phyloP scores from a whole-genome alignment of 2,888 invertebrate species.

The Drepana falcataria region DNA sequence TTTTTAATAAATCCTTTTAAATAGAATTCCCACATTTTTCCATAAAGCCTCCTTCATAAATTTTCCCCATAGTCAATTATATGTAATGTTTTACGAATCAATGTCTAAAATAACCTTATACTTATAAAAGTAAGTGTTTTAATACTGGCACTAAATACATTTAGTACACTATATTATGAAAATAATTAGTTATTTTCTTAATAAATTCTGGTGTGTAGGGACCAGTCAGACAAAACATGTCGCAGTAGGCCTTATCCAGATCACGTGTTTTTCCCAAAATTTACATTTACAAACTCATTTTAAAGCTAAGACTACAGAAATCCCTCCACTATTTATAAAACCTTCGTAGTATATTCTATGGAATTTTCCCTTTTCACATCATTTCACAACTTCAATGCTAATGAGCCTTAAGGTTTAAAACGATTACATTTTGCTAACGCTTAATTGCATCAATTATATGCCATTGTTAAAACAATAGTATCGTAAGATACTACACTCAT shows the following conservation, averaged over 20 bases:
- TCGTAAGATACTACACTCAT: too few species aligned
- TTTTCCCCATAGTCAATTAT: slow-evolving; percentile 12
- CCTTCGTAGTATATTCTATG: slow-evolving; percentile 20
- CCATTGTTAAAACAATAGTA: too few species aligned
- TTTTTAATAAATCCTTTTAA: not conserved
- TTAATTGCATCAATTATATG: too few species aligned
- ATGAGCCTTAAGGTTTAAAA: too few species aligned
- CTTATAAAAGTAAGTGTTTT: slow-evolving; percentile 4
- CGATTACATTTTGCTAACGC: too few species aligned
- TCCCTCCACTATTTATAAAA: slow-evolving; percentile 68
- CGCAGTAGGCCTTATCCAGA: slow-evolving; percentile 46
- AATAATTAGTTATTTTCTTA: not conserved
- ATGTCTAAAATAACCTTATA: slow-evolving; percentile 1
- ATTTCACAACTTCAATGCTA: not conserved
- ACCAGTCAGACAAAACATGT: slow-evolving; percentile 53
- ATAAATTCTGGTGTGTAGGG: slow-evolving; percentile 56
- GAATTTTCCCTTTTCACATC: not conserved
- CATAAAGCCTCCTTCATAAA: not conserved
- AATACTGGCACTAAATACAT: slow-evolving; percentile 1
- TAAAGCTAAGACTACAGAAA: slow-evolving; percentile 62
- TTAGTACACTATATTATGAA: not conserved
- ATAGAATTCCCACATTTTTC: too few species aligned
- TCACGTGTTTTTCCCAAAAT: slow-evolving; percentile 29
- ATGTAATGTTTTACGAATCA: not conserved
- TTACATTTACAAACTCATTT: slow-evolving; percentile 21